Base-by-base conservation (phyloP, 2,888 invertebrate species). In the Unio pictorum region DNA sequence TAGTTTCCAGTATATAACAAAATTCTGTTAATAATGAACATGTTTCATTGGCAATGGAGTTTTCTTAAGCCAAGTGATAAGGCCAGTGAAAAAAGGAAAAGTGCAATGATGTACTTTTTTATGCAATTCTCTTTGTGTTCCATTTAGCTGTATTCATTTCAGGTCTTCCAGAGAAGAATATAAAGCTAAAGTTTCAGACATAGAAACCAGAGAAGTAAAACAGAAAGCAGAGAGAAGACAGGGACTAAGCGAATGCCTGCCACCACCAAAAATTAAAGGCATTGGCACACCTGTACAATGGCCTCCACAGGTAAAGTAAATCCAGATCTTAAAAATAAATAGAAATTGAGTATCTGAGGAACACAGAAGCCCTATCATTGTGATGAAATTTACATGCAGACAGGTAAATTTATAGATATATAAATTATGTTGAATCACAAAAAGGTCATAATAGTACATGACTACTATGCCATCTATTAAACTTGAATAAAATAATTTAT, bases 301-400 rank as follows among this genome's bases (percentile, higher is more conserved):
- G 55, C 65, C 55, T 65, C 55, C 30, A 54, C 65, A 65, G 30
- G 55, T 55, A 65, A 55, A 30, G 57, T 55, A 28, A 63, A n/a
- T 20, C 15, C 56, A 18, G 23, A 20, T 15, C 8, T 55, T 23
- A 62, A 45, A 62, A 17, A 62, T 11, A 45, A 45, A 45, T 45
- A 11, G 45, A 45, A 45, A 8, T 34, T 8, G 34, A 8, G 34
- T 34, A 34, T 34, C 34, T 8, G 34, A 45, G 45, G 3, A 1
- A 45, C 45, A 45, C 15, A 30, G n/a, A 30, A 62, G 15, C 23
- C 30, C 45, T 45, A 11, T 11, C 11, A 11, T 8, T 45, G 11
- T 45, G 45, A 45, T 45, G 45, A 1, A 45, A 45, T 45, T 45
- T 45, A 45, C 8, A 45, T 11, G 45, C 23, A 23, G 11, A 45